These are phyloP conservation scores for Ophraella communa DNA, from an alignment of 2,888 invertebrate species.

Conservation along the genomic window DNA sequence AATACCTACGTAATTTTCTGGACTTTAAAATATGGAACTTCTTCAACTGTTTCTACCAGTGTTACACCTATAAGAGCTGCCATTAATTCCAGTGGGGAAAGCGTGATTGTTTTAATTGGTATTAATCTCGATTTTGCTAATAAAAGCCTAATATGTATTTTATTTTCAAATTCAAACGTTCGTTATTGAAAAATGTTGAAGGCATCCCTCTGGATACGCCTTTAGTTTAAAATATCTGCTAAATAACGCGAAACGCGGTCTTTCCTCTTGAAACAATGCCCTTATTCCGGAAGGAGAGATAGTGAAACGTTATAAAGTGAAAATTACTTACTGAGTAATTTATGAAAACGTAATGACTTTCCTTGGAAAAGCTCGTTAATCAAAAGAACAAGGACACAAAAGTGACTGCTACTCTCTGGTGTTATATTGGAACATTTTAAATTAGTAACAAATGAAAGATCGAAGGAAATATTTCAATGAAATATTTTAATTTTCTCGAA, in stretches of 20 bases:
- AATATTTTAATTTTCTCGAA: too few species aligned
- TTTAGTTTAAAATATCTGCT: slow-evolving; percentile 29
- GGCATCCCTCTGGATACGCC: background rate
- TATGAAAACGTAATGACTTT: slow-evolving; percentile 55
- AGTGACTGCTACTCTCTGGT: slow-evolving; percentile 31
- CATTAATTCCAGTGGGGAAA: too few species aligned
- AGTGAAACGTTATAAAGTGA: slow-evolving; percentile 44
- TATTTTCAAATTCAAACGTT: too few species aligned
- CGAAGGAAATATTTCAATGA: background rate
- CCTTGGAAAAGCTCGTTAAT: slow-evolving; percentile 53
- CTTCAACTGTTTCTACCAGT: too few species aligned
- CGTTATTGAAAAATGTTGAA: too few species aligned
- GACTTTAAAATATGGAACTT: too few species aligned
- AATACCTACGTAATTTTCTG: too few species aligned
- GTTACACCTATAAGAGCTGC: too few species aligned
- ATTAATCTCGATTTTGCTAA: too few species aligned
- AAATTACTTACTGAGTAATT: slow-evolving; percentile 52
- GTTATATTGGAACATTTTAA: background rate
- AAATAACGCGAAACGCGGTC: slow-evolving; percentile 37
- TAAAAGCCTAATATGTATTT: too few species aligned
- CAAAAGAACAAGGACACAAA: slow-evolving; percentile 50
- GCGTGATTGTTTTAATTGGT: too few species aligned
- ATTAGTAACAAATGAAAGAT: background rate
- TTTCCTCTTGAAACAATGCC: slow-evolving; percentile 24
- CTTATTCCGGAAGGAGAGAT: slow-evolving; percentile 22